These are phyloP conservation scores for Malurus cyaneus DNA, from an alignment of 2,113 vertebrate species.

Conservation along the genomic window DNA sequence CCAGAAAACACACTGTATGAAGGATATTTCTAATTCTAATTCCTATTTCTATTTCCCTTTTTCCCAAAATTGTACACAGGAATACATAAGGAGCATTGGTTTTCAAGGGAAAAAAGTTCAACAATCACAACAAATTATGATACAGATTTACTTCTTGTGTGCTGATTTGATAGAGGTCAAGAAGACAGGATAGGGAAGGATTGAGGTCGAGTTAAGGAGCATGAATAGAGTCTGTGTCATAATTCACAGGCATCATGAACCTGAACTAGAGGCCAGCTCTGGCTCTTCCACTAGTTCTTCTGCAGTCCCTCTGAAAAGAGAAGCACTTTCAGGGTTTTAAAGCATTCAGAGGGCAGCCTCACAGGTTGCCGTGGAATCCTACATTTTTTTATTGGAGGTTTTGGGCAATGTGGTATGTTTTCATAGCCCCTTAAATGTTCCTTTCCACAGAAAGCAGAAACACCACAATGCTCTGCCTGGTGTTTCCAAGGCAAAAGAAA, in stretches of 20 bases:
- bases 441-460: not conserved
- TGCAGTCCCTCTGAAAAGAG: not conserved
- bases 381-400: not conserved
- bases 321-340: not conserved
- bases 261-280: not conserved
- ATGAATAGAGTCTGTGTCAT: not conserved
- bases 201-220: not conserved
- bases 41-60: not conserved
- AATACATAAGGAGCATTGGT: not conserved
- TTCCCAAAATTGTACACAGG: not conserved
- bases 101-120: not conserved
- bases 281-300: not conserved
- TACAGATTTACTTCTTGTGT: not conserved
- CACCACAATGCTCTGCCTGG: not conserved
- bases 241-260: not conserved
- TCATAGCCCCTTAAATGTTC: not conserved
- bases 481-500: not conserved
- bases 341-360: not conserved
- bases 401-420: not conserved
- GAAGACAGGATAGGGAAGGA: not conserved
- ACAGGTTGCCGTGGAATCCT: not conserved
- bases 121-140: not conserved
- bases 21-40: not conserved
- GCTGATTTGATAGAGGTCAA: not conserved
- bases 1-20: not conserved